Evolutionary conservation across 1,140 invertebrate genomes (phyloP), one percentile per base, ranked within the genome.

Genomic region (Drosophila ercepeae): DNA sequence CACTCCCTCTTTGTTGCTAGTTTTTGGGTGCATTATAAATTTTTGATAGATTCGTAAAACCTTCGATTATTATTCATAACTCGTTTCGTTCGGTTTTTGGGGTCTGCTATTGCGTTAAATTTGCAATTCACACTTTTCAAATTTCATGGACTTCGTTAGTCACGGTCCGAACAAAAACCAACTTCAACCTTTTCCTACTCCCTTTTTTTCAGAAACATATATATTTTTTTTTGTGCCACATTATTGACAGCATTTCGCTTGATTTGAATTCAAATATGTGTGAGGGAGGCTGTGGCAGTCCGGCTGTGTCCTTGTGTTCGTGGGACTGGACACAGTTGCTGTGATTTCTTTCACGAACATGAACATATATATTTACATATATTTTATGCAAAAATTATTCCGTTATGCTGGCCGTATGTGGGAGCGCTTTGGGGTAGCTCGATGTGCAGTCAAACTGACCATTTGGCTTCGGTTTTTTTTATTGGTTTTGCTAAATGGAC

Each of bases 321-420:
- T 44, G 53, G 49, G 41, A 50, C 49, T 61, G 81, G 72, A 76
- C 82, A 69, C 82, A 88, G 82, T 88, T 89, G 82, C 82, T 89
- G 82, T 78, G 82, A 88, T 88, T 88, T 82, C 77, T 83, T 89
- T 88, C 59, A 82, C 71, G 72, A 74, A 59, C 63, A 73, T 76
- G 77, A 75, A 78, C 77, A 81, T 76, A 78, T 72, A 53, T 88
- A 90, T 90, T 90, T 90, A 86, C 88, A 90, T 90, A 90, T 90
- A 88, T 90, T 90, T 90, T 90, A 90, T 90, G 88, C 88, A 90
- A 90, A 90, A 90, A 90, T 90, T 90, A 90, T 90, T 75, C 88
- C 78, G 83, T 88, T 88, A 82, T 88, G 82, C 83, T 58, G 8
- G 60, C 53, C 65, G 74, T 75, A 79, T 86, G 82, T 89, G 83